These are phyloP conservation scores for Teleogryllus oceanicus DNA, from an alignment of 2,888 invertebrate species.

Conservation along the genomic window DNA sequence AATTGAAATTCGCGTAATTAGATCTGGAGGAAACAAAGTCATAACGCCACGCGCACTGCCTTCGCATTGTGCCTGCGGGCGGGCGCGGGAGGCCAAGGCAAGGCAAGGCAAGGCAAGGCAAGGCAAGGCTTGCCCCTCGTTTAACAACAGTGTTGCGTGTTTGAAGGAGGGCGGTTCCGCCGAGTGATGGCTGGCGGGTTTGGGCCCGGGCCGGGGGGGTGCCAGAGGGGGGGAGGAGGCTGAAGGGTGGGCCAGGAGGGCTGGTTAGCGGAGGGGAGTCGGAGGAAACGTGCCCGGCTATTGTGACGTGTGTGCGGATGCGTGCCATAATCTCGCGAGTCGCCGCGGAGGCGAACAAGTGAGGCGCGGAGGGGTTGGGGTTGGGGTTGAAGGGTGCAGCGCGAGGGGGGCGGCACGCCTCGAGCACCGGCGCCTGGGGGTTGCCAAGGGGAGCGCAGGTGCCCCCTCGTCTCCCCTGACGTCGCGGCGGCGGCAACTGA, in stretches of 20 bases:
- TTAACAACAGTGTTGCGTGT: slow-evolving; percentile 1
- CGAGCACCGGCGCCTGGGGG: too few species aligned
- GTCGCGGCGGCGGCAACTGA: too few species aligned
- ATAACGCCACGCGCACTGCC: slow-evolving; percentile 8
- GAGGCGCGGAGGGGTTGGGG: neutral
- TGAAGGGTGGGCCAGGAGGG: too few species aligned
- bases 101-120: neutral
- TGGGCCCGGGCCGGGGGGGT: neutral
- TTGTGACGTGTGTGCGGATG: neutral
- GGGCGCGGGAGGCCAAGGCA: neutral
- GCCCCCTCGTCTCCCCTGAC: too few species aligned
- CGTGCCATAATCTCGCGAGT: neutral
- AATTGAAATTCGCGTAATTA: slow-evolving; percentile 1
- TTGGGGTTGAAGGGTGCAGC: neutral
- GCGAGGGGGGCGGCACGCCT: neutral
- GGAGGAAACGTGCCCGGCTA: neutral
- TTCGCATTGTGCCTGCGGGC: neutral
- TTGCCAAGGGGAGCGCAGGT: too few species aligned
- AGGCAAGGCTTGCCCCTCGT: neutral
- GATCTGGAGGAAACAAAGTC: slow-evolving; percentile 18
- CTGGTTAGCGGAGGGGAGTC: too few species aligned
- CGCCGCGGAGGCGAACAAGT: neutral
- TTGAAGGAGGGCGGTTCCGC: neutral
- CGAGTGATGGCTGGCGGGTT: neutral
- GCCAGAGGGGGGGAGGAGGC: too few species aligned